Evolutionary conservation across 2,113 vertebrate species (phyloP).

Genomic region (Zosterops pallidus): DNA sequence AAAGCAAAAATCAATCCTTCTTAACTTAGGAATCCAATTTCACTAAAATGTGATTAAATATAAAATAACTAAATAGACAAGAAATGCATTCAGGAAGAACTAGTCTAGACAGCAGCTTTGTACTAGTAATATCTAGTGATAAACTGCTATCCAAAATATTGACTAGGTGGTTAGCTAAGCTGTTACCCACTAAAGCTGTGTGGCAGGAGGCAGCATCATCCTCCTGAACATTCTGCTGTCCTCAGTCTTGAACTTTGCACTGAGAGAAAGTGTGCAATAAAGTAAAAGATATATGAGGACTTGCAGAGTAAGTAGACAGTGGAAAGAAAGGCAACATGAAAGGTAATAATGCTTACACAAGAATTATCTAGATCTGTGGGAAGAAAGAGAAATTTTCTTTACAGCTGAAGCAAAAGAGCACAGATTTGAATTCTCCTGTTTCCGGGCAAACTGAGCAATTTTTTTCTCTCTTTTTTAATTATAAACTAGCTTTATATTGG

Average conservation of each 20-base stretch:
- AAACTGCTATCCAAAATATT: background rate
- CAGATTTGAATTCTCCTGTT: background rate
- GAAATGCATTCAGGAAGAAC: background rate
- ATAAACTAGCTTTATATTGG: background rate
- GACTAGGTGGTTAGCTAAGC: background rate
- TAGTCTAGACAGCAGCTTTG: background rate
- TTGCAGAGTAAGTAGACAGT: background rate
- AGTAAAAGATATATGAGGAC: background rate
- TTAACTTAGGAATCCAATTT: background rate
- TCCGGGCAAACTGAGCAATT: background rate
- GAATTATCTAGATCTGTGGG: background rate
- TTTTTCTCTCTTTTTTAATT: background rate
- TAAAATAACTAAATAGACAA: background rate
- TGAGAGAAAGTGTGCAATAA: background rate
- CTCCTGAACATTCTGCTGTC: rapidly evolving
- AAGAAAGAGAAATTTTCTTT: background rate
- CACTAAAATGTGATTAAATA: background rate
- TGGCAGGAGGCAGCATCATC: background rate
- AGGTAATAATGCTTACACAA: background rate
- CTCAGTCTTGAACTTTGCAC: background rate
- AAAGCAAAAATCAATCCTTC: background rate
- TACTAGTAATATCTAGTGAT: background rate
- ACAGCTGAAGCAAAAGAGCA: background rate
- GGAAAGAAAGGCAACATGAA: background rate
- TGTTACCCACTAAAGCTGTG: rapidly evolving